A percentile compares a stretch with the other conserved stretches of the same genome.
Evolutionary conservation across 2,888 invertebrate species (phyloP).

Genomic region (Yponomeuta malinellus): DNA sequence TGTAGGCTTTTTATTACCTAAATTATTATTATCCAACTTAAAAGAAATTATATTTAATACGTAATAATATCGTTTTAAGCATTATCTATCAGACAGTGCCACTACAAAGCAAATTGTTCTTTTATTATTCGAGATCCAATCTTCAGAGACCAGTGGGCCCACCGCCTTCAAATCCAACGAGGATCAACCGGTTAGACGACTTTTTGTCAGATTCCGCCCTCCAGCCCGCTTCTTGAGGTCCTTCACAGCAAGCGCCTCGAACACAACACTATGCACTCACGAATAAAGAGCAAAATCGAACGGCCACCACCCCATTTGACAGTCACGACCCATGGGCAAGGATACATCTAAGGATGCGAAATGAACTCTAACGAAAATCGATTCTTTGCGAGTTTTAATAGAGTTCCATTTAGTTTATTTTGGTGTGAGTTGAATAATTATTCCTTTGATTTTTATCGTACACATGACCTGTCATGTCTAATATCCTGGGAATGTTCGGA

Average conservation of each 20-base stretch:
- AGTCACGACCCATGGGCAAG: slow-evolving; percentile 65
- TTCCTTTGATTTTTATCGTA: slow-evolving; percentile 63
- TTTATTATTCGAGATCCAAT: neutral
- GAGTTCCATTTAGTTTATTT: slow-evolving; percentile 26
- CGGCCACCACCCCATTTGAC: slow-evolving; percentile 33
- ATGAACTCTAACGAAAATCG: slow-evolving; percentile 31
- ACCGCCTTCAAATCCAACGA: slow-evolving; percentile 21
- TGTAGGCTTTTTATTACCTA: no score
- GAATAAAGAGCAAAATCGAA: slow-evolving; percentile 28
- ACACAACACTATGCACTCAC: slow-evolving; percentile 23
- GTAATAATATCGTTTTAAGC: no score
- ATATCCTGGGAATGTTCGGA: slow-evolving; percentile 65
- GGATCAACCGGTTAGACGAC: slow-evolving; percentile 57
- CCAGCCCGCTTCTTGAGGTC: slow-evolving; percentile 35
- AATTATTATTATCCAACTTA: no score
- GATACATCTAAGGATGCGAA: slow-evolving; percentile 53
- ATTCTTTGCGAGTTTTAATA: slow-evolving; percentile 23
- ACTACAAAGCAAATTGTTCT: no score
- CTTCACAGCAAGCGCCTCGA: slow-evolving; percentile 10
- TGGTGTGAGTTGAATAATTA: slow-evolving; percentile 40
- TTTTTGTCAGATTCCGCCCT: slow-evolving; percentile 70
- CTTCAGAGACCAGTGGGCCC: neutral
- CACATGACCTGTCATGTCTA: slow-evolving; percentile 64
- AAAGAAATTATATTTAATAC: no score
- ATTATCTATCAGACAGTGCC: no score